These are phyloP conservation scores for Cinara cedri DNA, from an alignment of 2,888 invertebrate species.

Conservation along the genomic window DNA sequence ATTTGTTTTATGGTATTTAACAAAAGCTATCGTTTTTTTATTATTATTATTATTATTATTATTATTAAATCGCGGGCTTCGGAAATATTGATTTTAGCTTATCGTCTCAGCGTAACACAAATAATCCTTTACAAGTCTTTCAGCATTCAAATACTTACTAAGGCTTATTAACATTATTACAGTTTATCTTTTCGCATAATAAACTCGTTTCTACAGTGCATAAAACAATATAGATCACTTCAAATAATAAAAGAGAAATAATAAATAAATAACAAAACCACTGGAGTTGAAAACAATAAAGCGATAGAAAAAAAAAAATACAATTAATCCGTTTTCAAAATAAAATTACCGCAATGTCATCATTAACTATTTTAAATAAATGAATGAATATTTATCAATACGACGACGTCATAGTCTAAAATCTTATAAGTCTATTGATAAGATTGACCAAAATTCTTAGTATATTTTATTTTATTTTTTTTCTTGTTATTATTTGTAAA, in stretches of 20 bases:
- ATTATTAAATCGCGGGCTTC: background rate
- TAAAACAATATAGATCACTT: slow-evolving; percentile 2
- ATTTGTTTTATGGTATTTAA: background rate
- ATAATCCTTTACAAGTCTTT: slow-evolving; percentile 34
- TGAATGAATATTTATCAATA: background rate
- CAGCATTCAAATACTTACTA: slow-evolving; percentile 6
- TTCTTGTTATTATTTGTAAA: too few relatives aligned
- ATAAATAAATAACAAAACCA: background rate
- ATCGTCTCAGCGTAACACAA: slow-evolving; percentile 8
- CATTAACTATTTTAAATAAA: background rate
- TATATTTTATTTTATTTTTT: too few relatives aligned
- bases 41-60: too few relatives aligned
- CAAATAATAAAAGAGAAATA: too few relatives aligned
- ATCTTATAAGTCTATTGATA: too few relatives aligned
- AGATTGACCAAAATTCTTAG: too few relatives aligned
- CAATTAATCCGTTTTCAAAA: background rate
- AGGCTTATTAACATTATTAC: slow-evolving; percentile 1
- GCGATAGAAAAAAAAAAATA: background rate
- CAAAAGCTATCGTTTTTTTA: background rate
- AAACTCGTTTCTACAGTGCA: background rate
- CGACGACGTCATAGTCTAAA: too few relatives aligned
- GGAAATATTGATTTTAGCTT: slow-evolving; percentile 34
- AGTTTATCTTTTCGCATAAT: background rate
- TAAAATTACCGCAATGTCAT: too few relatives aligned
- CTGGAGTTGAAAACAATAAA: background rate